A percentile compares a stretch with the other conserved stretches of the same genome.
Evolutionary conservation across 1,140 invertebrate genomes (phyloP).

Genomic region (Phocides pigmalion): DNA sequence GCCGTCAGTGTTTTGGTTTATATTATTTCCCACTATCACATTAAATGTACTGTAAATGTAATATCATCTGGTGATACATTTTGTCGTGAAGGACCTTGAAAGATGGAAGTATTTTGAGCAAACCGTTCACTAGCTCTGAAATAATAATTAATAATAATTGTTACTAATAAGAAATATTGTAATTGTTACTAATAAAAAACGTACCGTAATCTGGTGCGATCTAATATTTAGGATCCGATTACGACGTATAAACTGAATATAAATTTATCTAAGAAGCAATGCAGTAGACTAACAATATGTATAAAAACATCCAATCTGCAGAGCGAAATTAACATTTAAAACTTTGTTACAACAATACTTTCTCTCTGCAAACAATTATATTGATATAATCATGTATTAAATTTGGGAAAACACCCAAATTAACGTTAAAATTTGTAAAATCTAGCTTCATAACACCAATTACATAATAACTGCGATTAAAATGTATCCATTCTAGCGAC

Average conservation of each 20-base stretch:
- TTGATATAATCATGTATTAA: slow-evolving; percentile 6
- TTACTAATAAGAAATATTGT: background rate
- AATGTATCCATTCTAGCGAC: background rate
- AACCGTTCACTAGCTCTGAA: background rate
- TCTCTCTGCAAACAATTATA: slow-evolving; percentile 30
- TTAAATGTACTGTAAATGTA: background rate
- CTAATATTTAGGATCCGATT: slow-evolving; percentile 10
- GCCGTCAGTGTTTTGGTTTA: background rate
- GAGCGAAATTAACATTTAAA: slow-evolving; percentile 29
- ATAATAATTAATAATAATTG: too few species aligned
- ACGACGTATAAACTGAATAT: slow-evolving; percentile 12
- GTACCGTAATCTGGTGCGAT: slow-evolving; percentile 5
- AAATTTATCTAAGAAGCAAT: slow-evolving; percentile 25
- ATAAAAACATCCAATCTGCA: slow-evolving; percentile 26
- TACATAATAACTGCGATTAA: background rate
- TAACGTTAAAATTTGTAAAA: background rate
- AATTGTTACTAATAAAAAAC: slow-evolving; percentile 19
- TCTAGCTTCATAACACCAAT: background rate
- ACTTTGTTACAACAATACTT: slow-evolving; percentile 28
- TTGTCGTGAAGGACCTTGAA: too few species aligned
- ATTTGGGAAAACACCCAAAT: background rate
- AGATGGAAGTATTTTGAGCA: background rate
- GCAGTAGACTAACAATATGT: slow-evolving; percentile 20
- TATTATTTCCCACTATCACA: background rate
- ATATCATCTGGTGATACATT: too few species aligned